A percentile compares a stretch with the other conserved stretches of the same genome.
Conservation (phyloP, 30 jellyfish, hydroid and myxozoan genomes). For the Turritopsis dohrnii region DNA sequence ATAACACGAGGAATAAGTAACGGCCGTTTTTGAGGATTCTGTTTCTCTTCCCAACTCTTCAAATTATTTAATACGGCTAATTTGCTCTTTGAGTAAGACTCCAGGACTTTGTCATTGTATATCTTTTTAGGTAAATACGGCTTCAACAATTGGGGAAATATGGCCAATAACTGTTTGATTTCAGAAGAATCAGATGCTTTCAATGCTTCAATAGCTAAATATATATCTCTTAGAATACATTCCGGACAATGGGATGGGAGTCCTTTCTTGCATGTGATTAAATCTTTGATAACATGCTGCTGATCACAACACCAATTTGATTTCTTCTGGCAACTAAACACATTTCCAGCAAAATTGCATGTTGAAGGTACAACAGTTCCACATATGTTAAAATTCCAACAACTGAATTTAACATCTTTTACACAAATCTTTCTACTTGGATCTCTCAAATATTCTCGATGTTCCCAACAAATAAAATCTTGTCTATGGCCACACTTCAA, state of each 20-base stretch:
- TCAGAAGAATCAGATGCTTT: not conserved
- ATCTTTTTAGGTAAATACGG: not conserved
- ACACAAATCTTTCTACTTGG: not conserved
- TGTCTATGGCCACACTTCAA: conserved; percentile 6
- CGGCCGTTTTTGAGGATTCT: not conserved
- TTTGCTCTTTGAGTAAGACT: not conserved
- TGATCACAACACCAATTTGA: not conserved
- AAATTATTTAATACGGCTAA: not conserved
- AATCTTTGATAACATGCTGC: not conserved
- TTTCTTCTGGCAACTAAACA: not conserved
- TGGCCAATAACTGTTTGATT: not conserved
- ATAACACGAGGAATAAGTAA: not conserved
- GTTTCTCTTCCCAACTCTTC: not conserved
- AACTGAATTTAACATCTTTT: not conserved
- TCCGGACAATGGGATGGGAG: conserved; percentile 16
- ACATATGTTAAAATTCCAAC: conserved; percentile 13
- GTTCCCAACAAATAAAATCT: not conserved
- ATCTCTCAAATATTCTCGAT: not conserved
- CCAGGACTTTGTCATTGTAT: not conserved
- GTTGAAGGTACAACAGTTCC: not conserved
- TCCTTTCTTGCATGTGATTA: not conserved
- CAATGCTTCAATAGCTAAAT: not conserved
- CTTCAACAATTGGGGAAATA: not conserved
- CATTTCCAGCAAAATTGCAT: not conserved
- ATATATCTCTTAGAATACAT: not conserved